phyloP scores from a whole-genome alignment of 64 coral and sea anemone genomes.

The Porites australiensis region DNA sequence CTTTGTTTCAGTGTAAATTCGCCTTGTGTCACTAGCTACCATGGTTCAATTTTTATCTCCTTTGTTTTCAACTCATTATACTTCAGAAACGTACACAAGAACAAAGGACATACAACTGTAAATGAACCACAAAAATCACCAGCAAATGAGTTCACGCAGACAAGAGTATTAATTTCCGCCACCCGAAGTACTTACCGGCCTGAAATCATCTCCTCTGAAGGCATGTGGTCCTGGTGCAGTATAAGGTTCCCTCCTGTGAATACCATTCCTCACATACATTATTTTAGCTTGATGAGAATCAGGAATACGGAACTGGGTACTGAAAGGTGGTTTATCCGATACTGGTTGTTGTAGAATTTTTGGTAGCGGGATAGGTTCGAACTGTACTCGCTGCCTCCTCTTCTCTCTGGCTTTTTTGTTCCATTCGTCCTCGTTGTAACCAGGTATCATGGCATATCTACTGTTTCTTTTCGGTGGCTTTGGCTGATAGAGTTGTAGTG shows the following conservation, averaged over 20 bases:
- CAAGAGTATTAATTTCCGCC: not conserved
- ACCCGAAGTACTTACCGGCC: constrained; percentile 71
- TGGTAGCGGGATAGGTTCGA: constrained; percentile 77
- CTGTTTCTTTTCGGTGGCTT: constrained; percentile 77
- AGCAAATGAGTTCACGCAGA: too few species aligned
- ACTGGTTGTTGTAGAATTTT: constrained; percentile 73
- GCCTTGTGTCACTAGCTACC: too few species aligned
- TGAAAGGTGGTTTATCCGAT: constrained; percentile 60
- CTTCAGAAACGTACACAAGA: too few species aligned
- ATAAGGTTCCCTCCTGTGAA: constrained; percentile 71
- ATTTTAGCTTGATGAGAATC: constrained; percentile 76
- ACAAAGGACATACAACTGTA: too few species aligned
- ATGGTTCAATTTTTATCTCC: too few species aligned
- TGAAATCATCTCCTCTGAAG: constrained; percentile 93
- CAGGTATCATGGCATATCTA: constrained; percentile 72
- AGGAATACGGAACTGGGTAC: constrained; percentile 69
- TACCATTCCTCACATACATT: constrained; percentile 75
- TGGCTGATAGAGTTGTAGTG: constrained; percentile 85
- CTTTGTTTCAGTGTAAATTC: too few species aligned
- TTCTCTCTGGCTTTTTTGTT: constrained; percentile 57
- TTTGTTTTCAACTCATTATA: too few species aligned
- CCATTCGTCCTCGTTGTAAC: constrained; percentile 79
- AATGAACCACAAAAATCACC: too few species aligned
- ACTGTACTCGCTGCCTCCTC: constrained; percentile 63
- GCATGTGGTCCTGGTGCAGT: constrained; percentile 77